These are phyloP conservation scores for Mormoops blainvillei DNA, from an alignment of 2,113 vertebrate species.

Conservation along the genomic window DNA sequence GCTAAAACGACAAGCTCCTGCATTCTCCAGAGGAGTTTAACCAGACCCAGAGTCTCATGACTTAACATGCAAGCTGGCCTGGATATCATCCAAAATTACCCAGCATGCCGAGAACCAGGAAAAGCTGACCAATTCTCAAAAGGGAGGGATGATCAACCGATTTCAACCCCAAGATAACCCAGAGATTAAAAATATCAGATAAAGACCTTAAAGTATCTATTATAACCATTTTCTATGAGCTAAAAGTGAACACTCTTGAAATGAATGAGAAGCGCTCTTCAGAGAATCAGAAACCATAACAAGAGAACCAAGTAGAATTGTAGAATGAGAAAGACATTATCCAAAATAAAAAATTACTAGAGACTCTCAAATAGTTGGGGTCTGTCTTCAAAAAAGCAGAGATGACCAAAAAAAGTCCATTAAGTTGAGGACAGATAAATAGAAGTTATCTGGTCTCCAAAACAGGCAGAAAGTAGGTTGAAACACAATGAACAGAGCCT, in stretches of 20 bases:
- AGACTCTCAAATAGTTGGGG: background rate
- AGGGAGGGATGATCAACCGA: background rate
- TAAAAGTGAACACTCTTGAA: background rate
- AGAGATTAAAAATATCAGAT: background rate
- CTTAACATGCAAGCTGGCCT: background rate
- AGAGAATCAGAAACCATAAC: background rate
- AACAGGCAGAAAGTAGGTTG: background rate
- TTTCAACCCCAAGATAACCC: background rate
- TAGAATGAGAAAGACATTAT: background rate
- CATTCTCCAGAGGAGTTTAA: background rate
- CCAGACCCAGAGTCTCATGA: background rate
- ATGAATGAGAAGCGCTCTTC: background rate
- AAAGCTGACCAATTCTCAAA: background rate
- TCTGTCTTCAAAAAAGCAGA: background rate
- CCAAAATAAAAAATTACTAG: background rate
- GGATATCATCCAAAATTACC: background rate
- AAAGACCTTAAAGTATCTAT: background rate
- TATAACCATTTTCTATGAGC: background rate
- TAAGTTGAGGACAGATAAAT: background rate
- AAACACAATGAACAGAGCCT: background rate
- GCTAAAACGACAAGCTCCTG: background rate
- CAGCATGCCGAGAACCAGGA: background rate
- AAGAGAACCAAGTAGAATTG: background rate
- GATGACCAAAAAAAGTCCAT: background rate
- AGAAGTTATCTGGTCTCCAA: background rate